phyloP scores from a whole-genome alignment of 2,888 invertebrate species.

The Polietes domitor region DNA sequence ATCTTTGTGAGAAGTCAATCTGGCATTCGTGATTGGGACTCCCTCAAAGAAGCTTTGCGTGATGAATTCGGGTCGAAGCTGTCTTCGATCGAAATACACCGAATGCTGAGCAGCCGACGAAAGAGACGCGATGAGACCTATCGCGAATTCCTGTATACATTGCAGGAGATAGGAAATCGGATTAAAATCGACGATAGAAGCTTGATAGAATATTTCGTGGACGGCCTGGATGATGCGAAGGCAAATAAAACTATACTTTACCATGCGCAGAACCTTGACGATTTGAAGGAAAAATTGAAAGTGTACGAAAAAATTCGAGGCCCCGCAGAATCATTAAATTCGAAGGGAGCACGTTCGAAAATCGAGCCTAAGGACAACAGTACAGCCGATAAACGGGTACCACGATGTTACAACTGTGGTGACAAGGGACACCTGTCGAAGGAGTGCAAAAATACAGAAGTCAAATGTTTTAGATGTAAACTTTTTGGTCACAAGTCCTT shows the following conservation, averaged over 20 bases:
- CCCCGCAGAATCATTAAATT: constrained; percentile 5
- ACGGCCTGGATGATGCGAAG: constrained; percentile 27
- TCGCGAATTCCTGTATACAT: constrained; percentile 53
- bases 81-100: constrained; percentile 53
- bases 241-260: constrained; percentile 43
- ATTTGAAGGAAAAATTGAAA: constrained; percentile 38
- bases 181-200: constrained; percentile 32
- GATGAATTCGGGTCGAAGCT: constrained; percentile 41
- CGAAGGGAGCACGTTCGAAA: not conserved
- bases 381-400: not conserved
- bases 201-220: constrained; percentile 54
- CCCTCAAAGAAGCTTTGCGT: constrained; percentile 36
- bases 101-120: constrained; percentile 30
- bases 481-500: constrained; percentile 1
- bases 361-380: not conserved
- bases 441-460: not conserved
- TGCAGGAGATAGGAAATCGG: constrained; percentile 37
- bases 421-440: constrained; percentile 21
- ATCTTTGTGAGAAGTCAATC: constrained; percentile 56
- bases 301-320: constrained; percentile 25
- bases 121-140: constrained; percentile 44
- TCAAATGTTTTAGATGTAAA: constrained; percentile 35
- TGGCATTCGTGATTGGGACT: constrained; percentile 33
- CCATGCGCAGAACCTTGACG: constrained; percentile 27
- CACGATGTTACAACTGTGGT: constrained; percentile 33